These are phyloP conservation scores for Malacoctenus gilli DNA, from an alignment of 2,797 vertebrate species.

Conservation along the genomic window DNA sequence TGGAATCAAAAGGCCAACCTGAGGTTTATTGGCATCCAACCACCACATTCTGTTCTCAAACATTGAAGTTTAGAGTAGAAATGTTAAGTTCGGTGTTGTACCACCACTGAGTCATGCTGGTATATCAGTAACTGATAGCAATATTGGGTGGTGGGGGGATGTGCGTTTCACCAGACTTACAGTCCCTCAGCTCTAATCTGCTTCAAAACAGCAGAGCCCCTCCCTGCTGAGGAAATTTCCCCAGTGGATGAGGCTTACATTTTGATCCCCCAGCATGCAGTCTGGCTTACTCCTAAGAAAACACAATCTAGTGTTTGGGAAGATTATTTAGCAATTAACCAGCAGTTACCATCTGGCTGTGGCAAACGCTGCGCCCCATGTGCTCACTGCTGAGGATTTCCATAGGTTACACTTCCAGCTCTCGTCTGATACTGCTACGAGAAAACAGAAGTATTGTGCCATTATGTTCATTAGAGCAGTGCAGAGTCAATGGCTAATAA, in stretches of 20 bases:
- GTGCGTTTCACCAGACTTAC: conserved; percentile 5
- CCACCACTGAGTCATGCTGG: too few species aligned
- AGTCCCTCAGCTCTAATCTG: conserved; percentile 32
- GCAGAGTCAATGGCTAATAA: background rate
- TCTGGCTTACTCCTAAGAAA: conserved; percentile 37
- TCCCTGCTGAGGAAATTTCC: conserved; percentile 24
- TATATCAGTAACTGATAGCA: too few species aligned
- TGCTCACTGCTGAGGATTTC: conserved; percentile 17
- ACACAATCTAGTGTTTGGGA: conserved; percentile 46
- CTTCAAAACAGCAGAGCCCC: conserved; percentile 31
- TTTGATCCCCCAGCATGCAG: conserved; percentile 44
- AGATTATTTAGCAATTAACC: conserved; percentile 58
- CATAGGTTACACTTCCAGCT: conserved; percentile 1
- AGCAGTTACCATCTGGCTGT: conserved; percentile 44
- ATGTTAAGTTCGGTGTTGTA: too few species aligned
- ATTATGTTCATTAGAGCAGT: conserved; percentile 9
- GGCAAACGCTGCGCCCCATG: conserved; percentile 3
- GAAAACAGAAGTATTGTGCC: conserved; percentile 7
- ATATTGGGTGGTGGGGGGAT: too few species aligned
- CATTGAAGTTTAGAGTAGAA: too few species aligned
- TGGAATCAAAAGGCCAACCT: too few species aligned
- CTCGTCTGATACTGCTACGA: conserved; percentile 6
- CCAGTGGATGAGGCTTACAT: conserved; percentile 37
- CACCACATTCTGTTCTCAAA: too few species aligned
- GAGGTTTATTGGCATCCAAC: too few species aligned